Percentiles rank a stretch among this genome's conserved stretches.
Conservation (phyloP, 2,797 vertebrate genomes). For the Hydrolagus colliei region DNA sequence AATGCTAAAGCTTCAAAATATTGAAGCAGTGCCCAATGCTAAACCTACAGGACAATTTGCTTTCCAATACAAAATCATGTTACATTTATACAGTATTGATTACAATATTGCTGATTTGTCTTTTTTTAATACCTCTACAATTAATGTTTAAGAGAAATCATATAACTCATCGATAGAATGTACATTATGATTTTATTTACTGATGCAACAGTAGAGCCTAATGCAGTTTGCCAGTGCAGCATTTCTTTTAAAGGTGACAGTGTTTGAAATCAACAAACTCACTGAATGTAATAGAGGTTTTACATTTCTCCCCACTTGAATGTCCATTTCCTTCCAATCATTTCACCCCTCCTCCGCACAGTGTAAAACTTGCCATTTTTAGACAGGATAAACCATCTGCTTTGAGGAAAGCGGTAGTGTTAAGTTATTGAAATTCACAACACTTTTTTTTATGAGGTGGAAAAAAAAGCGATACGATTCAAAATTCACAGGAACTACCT, state of each 20-base stretch:
- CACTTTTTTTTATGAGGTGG: conserved; percentile 1
- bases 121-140: neutral
- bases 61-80: conserved; percentile 16
- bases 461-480: conserved; percentile 41
- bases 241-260: neutral
- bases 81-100: neutral
- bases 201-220: neutral
- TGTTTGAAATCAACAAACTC: neutral
- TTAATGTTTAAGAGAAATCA: neutral
- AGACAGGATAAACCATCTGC: conserved; percentile 23
- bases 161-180: neutral
- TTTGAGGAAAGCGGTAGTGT: conserved; percentile 6
- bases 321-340: neutral
- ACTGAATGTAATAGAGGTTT: neutral
- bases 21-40: neutral
- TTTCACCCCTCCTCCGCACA: neutral
- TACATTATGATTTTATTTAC: conserved; percentile 11
- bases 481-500: conserved; percentile 50
- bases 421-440: conserved; percentile 39
- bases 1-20: neutral
- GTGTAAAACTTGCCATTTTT: neutral
- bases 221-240: neutral
- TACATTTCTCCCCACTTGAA: neutral
- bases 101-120: neutral
- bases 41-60: neutral